Evolutionary conservation across 2,888 invertebrate genomes (phyloP), one percentile per base, ranked within the genome.

Genomic region (Pseudococcus jackbeardsleyi): DNA sequence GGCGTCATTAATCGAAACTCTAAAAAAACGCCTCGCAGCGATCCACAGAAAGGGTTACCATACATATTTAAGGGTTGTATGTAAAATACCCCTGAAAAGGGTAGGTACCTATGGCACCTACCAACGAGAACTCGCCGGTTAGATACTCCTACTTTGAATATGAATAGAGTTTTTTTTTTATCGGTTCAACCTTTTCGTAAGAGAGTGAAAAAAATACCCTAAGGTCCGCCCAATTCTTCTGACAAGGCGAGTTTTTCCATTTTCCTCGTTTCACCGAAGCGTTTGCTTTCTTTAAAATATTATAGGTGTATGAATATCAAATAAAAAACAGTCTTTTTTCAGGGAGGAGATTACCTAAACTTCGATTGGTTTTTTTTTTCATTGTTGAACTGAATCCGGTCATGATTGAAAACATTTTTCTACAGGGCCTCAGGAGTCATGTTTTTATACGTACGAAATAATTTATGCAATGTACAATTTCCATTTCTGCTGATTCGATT

Each of bases 281-380:
- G 26, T 59, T 39, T 39, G 64, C 8, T 17, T 26, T 22, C 15
- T 59, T 50, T n/a, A 54, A n/a, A 59, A 50, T 85, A 85, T 64
- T 59, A 85, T 85, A 85, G 85, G 85, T 59, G 33, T 50, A 85
- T 85, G 85, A 85, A 85, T 85, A 85, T 85, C 85, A 85, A 85
- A 85, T 85, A 64, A 59, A 59, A 50, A 59, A 12, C 85, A 11
- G n/a, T 72, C 19, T 77, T 77, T 77, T 77, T 77, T 77, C 17
- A 77, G 77, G 77, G 77, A 77, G 77, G 77, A 77, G 77, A 64
- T 12, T n/a, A n/a, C n/a, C n/a, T n/a, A n/a, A 33, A 33, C 26
- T 33, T 33, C 26, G 3, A 33, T 59, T n/a, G 50, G 1, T 4
- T 50, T 50, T 50, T 50, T 50, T 50, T 50, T 50, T 15, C 11